A percentile compares a stretch with the other conserved stretches of the same genome.
These are phyloP conservation scores for Cataglyphis livida DNA, from an alignment of 2,888 invertebrate species.

Conservation along the genomic window DNA sequence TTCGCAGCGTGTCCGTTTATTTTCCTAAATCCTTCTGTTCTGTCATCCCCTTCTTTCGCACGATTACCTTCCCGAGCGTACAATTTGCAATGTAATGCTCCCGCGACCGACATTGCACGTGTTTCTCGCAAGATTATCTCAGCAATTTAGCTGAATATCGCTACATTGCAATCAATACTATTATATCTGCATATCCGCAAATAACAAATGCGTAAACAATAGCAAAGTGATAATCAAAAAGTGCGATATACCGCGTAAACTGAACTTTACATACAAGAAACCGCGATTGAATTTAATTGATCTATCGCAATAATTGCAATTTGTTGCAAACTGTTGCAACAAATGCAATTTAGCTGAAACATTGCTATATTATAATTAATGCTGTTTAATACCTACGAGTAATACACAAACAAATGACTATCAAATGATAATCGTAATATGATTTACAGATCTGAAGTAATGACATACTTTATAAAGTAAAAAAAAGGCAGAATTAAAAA, in stretches of 20 bases:
- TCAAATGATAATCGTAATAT: too few species aligned
- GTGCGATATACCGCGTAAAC: background rate
- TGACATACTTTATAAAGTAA: too few species aligned
- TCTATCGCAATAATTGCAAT: too few species aligned
- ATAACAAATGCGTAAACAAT: background rate
- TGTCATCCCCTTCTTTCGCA: constrained; percentile 1
- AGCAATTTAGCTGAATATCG: background rate
- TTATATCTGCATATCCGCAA: background rate
- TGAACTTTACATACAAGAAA: background rate
- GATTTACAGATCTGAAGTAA: too few species aligned
- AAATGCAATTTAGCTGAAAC: too few species aligned
- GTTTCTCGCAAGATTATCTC: background rate
- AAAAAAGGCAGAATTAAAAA: too few species aligned
- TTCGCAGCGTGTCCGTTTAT: constrained; percentile 24
- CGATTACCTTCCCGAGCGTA: constrained; percentile 26
- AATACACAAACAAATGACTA: too few species aligned
- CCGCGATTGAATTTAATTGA: too few species aligned
- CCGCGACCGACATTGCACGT: background rate
- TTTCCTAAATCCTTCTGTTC: constrained; percentile 19
- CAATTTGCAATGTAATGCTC: constrained; percentile 19
- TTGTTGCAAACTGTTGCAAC: too few species aligned
- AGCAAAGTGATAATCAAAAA: background rate
- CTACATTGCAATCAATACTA: background rate
- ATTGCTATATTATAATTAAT: too few species aligned
- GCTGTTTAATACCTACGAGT: too few species aligned